Evolutionary conservation across 2,113 vertebrate species (phyloP).

Genomic region (Scatophagus argus): DNA sequence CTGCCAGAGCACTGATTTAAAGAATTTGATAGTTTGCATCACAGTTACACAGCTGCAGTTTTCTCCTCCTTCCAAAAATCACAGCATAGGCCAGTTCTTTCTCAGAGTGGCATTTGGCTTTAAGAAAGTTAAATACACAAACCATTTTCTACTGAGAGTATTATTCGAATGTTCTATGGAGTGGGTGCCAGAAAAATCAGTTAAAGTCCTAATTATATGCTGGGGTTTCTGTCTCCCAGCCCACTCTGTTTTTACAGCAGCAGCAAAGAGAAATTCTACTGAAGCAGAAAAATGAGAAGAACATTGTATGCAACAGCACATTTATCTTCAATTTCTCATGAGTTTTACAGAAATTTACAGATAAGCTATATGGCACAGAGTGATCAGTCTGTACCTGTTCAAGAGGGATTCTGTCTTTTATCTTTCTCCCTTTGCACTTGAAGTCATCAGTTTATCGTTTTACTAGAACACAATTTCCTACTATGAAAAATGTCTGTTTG

Average conservation of each 20-base stretch:
- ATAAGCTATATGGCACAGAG: not conserved
- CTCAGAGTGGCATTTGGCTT: conserved; percentile 32
- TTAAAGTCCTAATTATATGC: conserved; percentile 66
- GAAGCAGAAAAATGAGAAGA: conserved; percentile 16
- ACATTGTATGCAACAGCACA: conserved; percentile 20
- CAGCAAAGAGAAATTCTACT: conserved; percentile 36
- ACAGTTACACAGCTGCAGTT: not conserved
- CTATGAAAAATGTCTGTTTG: not conserved
- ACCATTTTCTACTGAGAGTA: conserved; percentile 62
- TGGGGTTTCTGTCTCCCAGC: conserved; percentile 61
- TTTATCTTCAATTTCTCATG: conserved; percentile 4
- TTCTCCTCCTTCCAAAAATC: conserved; percentile 18
- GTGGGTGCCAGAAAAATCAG: conserved; percentile 64
- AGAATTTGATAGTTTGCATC: conserved; percentile 1
- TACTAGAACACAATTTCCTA: not conserved
- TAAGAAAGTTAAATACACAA: conserved; percentile 56
- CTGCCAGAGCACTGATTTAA: no score
- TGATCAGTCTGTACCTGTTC: not conserved
- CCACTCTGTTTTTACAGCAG: conserved; percentile 63
- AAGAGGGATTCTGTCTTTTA: not conserved
- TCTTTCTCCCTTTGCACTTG: not conserved
- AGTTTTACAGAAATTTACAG: conserved; percentile 5
- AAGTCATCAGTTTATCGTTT: not conserved
- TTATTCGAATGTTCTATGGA: conserved; percentile 63
- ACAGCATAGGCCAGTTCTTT: conserved; percentile 16